These are phyloP conservation scores for Porphyrio hochstetteri DNA, from an alignment of 2,113 vertebrate genomes.

Conservation along the genomic window DNA sequence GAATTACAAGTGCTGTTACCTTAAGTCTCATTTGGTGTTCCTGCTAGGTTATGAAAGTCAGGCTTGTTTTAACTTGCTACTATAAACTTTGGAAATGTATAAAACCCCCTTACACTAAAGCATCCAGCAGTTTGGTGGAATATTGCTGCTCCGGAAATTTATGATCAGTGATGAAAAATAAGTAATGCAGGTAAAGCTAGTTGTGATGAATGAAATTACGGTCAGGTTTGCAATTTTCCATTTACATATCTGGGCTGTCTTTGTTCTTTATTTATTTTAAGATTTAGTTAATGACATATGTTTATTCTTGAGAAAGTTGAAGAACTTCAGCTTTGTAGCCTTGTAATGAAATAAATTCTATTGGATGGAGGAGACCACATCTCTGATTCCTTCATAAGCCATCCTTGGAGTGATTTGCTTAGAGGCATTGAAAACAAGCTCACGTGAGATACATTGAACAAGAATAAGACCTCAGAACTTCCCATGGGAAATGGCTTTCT, in stretches of 20 bases:
- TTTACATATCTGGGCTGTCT: neutral
- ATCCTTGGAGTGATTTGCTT: neutral
- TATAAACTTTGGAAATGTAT: neutral
- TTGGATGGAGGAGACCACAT: neutral
- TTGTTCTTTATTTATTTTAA: neutral
- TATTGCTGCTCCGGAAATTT: neutral
- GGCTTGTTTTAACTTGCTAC: neutral
- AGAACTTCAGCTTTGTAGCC: neutral
- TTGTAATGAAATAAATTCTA: neutral
- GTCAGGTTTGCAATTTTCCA: neutral
- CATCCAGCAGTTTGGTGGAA: neutral
- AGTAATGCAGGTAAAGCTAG: neutral
- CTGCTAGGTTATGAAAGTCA: neutral
- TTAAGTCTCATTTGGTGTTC: neutral
- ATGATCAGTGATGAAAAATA: neutral
- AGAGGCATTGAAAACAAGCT: neutral
- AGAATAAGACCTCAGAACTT: neutral
- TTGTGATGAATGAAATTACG: neutral
- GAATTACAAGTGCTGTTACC: neutral
- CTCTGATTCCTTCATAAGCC: neutral
- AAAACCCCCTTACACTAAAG: neutral
- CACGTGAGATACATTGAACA: neutral
- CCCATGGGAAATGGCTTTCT: conserved; percentile 26
- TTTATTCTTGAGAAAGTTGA: neutral
- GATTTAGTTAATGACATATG: neutral